Percentiles rank a stretch among this genome's conserved stretches.
Evolutionary conservation across 1,140 invertebrate species (phyloP).

Genomic region (Pseudomyrmex sp.): DNA sequence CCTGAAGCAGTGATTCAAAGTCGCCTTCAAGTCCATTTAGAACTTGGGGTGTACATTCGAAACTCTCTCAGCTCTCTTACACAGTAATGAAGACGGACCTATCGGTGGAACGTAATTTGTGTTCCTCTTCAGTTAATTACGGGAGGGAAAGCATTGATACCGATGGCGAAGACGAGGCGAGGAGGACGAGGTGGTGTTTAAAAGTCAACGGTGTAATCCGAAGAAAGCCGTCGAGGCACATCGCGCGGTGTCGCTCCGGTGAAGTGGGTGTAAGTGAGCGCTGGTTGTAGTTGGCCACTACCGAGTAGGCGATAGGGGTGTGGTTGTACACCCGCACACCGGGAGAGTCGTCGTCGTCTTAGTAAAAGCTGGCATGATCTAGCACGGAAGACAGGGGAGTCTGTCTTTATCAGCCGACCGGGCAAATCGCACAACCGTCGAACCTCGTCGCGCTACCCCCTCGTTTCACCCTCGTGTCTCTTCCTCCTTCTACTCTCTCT

Average conservation of each 20-base stretch:
- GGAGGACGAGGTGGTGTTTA: conserved; percentile 49
- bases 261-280: conserved; percentile 73
- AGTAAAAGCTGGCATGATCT: conserved; percentile 76
- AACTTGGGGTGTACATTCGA: neutral
- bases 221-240: conserved; percentile 74
- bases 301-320: conserved; percentile 50
- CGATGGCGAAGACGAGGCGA: neutral
- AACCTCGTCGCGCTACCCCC: conserved; percentile 50
- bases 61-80: neutral
- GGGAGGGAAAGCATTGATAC: conserved; percentile 33
- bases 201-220: conserved; percentile 65
- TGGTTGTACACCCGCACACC: conserved; percentile 53
- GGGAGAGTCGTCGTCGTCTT: conserved; percentile 59
- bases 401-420: conserved; percentile 78
- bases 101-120: conserved; percentile 45
- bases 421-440: conserved; percentile 69
- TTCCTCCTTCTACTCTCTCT: conserved; percentile 11
- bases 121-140: conserved; percentile 60
- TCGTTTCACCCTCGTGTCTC: neutral
- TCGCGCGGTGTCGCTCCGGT: conserved; percentile 59
- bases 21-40: conserved; percentile 25
- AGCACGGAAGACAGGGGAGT: conserved; percentile 74
- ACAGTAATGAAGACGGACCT: conserved; percentile 23
- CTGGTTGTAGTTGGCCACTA: conserved; percentile 59
- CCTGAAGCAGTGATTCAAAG: neutral